These are phyloP conservation scores for Gonioctena quinquepunctata DNA, from an alignment of 1,140 invertebrate species.

Conservation along the genomic window DNA sequence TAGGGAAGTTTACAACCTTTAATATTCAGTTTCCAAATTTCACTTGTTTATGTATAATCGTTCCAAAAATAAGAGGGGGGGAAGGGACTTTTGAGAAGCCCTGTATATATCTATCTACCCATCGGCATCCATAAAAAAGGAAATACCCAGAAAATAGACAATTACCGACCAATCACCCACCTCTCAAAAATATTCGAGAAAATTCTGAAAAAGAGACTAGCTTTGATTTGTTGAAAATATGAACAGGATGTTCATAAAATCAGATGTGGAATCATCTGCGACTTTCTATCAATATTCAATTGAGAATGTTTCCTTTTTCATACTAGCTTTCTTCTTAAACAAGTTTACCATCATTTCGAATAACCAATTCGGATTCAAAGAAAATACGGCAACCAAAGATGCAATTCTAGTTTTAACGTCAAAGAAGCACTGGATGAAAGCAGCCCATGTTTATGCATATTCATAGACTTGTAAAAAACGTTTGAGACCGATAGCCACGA, in stretches of 20 bases:
- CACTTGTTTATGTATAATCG: no score
- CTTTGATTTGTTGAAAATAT: no score
- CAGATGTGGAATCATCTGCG: no score
- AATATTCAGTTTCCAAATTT: no score
- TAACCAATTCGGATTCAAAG: background rate
- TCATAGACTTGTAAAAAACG: background rate
- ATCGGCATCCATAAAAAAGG: background rate
- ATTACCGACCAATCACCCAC: background rate
- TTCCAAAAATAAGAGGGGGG: no score
- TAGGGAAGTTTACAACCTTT: no score
- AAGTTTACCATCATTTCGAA: background rate
- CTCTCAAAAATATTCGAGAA: background rate
- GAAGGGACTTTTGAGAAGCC: no score
- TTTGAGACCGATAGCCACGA: slow-evolving; percentile 2
- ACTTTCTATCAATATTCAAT: no score
- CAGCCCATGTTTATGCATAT: background rate
- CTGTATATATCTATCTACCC: no score
- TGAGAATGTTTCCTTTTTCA: no score
- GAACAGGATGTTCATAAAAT: no score
- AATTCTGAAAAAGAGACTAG: background rate
- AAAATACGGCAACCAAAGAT: background rate
- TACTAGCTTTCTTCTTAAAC: background rate
- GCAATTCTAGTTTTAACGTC: background rate
- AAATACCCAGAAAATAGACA: background rate
- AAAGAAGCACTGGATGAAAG: background rate